Evolutionary conservation across 2,888 invertebrate species (phyloP).

Genomic region (Lithophane ornitopus): DNA sequence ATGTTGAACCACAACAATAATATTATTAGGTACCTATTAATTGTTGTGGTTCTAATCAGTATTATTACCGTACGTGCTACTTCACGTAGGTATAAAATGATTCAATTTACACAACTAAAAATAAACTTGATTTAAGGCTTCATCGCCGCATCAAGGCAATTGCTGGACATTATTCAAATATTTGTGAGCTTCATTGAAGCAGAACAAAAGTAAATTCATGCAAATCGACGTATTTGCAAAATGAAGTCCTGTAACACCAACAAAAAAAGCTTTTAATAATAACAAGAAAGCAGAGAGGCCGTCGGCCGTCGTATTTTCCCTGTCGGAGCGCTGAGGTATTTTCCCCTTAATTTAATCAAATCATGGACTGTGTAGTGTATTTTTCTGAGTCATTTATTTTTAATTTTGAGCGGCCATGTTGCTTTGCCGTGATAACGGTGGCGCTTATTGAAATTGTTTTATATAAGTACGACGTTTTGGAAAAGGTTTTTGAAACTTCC

Average conservation of each 20-base stretch:
- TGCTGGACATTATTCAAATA: conserved; percentile 76
- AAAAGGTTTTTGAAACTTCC: conserved; percentile 18
- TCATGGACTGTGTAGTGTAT: conserved; percentile 81
- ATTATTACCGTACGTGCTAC: conserved; percentile 1
- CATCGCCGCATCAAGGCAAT: conserved; percentile 45
- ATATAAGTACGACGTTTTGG: conserved; percentile 35
- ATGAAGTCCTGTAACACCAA: conserved; percentile 78
- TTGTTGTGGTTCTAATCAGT: conserved; percentile 33
- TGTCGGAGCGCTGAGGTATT: conserved; percentile 79
- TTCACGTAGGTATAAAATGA: neutral
- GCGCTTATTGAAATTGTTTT: conserved; percentile 60
- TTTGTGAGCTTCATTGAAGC: conserved; percentile 72
- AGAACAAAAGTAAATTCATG: conserved; percentile 81
- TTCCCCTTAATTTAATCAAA: conserved; percentile 88
- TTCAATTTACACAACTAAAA: conserved; percentile 18
- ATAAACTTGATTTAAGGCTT: conserved; percentile 29
- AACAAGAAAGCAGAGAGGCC: conserved; percentile 71
- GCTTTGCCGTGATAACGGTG: conserved; percentile 54
- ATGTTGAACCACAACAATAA: conserved; percentile 19
- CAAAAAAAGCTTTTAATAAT: conserved; percentile 85
- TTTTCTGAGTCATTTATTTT: conserved; percentile 88
- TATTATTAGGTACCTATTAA: conserved; percentile 14
- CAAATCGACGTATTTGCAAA: conserved; percentile 85
- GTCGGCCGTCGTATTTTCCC: conserved; percentile 66
- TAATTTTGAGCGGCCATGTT: conserved; percentile 79